Conservation (phyloP, 2,797 vertebrate species). For the Melanotaenia maccullochi region DNA sequence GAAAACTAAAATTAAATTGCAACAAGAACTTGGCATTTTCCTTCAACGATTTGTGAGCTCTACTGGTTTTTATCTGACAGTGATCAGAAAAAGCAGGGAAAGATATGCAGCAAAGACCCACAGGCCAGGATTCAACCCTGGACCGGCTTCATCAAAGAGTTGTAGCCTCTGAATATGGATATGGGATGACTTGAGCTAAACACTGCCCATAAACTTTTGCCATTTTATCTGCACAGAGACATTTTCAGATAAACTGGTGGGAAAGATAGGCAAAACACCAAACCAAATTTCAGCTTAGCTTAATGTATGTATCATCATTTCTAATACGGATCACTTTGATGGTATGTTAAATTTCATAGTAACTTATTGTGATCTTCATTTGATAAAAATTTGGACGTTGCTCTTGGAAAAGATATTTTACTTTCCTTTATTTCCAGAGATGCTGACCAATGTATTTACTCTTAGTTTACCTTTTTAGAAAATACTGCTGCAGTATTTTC, state of each 20-base stretch:
- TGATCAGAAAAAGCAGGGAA: too few species aligned
- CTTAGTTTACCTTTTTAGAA: slow-evolving; percentile 27
- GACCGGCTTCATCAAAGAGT: too few species aligned
- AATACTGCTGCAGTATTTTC: slow-evolving; percentile 10
- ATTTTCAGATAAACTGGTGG: slow-evolving; percentile 55
- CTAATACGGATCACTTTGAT: slow-evolving; percentile 49
- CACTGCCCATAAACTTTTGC: neutral
- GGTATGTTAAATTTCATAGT: slow-evolving; percentile 20
- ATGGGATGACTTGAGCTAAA: too few species aligned
- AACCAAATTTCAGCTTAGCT: slow-evolving; percentile 46
- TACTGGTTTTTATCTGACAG: too few species aligned
- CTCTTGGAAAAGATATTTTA: neutral
- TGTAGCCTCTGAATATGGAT: too few species aligned
- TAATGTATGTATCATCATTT: slow-evolving; percentile 56
- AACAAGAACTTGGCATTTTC: too few species aligned
- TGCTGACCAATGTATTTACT: slow-evolving; percentile 10
- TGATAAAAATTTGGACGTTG: slow-evolving; percentile 50
- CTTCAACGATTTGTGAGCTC: too few species aligned
- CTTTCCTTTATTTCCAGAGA: slow-evolving; percentile 14
- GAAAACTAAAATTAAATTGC: too few species aligned
- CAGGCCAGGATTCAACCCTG: too few species aligned
- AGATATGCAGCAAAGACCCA: too few species aligned
- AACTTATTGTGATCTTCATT: slow-evolving; percentile 47
- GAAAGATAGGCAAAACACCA: slow-evolving; percentile 43
- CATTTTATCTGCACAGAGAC: slow-evolving; percentile 52